A percentile compares a stretch with the other conserved stretches of the same genome.
Evolutionary conservation across 2,113 vertebrate genomes (phyloP).

Genomic region (Corapipo altera): DNA sequence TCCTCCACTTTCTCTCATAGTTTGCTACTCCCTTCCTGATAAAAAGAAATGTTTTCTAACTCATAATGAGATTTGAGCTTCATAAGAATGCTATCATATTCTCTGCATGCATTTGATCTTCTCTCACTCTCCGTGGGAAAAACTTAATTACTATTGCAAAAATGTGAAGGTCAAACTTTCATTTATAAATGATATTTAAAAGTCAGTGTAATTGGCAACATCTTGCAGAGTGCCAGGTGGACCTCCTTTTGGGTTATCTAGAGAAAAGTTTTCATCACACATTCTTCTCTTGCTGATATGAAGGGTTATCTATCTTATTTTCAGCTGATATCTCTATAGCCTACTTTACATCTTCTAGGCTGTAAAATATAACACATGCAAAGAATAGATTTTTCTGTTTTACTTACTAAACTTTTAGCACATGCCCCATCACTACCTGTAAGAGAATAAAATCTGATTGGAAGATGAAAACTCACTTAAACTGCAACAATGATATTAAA

Average conservation of each 20-base stretch:
- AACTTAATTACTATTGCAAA: slow-evolving; percentile 14
- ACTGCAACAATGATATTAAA: not conserved
- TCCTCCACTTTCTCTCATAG: not conserved
- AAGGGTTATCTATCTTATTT: not conserved
- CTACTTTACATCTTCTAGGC: not conserved
- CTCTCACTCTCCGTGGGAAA: not conserved
- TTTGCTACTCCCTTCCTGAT: not conserved
- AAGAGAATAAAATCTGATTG: not conserved
- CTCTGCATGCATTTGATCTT: not conserved
- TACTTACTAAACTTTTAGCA: not conserved
- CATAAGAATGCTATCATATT: not conserved
- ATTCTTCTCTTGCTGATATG: not conserved
- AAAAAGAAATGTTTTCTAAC: not conserved
- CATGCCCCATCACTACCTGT: not conserved
- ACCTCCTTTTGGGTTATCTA: not conserved
- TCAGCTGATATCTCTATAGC: not conserved
- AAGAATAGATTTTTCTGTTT: not conserved
- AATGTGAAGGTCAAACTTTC: slow-evolving; percentile 45
- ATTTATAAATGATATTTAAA: slow-evolving; percentile 43
- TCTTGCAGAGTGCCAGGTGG: not conserved
- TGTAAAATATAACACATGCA: not conserved
- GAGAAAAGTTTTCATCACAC: not conserved
- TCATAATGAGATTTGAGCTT: not conserved
- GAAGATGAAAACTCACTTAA: not conserved
- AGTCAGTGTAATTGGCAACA: not conserved